phyloP scores from a whole-genome alignment of 92 coral and sea anemone species.

The Diadumene lineata region DNA sequence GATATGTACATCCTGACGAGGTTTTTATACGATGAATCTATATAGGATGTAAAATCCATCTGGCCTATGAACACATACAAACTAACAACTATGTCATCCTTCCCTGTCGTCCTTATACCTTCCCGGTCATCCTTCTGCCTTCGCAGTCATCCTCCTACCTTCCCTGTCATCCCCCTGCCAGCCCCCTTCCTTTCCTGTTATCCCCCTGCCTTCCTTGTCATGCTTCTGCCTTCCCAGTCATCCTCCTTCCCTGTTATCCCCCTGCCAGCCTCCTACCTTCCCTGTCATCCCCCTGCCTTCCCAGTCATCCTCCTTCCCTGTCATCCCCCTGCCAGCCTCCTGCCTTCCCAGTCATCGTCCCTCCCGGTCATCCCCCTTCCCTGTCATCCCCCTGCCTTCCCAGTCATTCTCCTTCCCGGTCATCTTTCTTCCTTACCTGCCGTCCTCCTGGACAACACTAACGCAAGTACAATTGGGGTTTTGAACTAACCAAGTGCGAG shows the following conservation, averaged over 20 bases:
- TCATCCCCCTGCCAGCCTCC: neutral
- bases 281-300: neutral
- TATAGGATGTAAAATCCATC: too few relatives aligned
- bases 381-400: neutral
- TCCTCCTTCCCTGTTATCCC: neutral
- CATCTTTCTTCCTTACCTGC: neutral
- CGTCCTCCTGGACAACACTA: too few relatives aligned
- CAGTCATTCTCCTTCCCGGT: neutral
- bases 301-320: neutral
- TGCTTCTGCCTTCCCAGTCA: neutral
- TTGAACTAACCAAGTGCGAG: too few relatives aligned
- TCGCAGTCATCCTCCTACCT: neutral
- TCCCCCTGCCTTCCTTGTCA: neutral
- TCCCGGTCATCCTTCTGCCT: neutral
- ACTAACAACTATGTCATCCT: too few relatives aligned
- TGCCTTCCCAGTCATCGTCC: neutral
- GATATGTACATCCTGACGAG: too few relatives aligned
- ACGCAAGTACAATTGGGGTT: too few relatives aligned
- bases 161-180: neutral
- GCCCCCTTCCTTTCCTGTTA: neutral
- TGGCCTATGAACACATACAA: too few relatives aligned
- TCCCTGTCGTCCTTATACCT: neutral
- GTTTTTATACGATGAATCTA: too few relatives aligned
- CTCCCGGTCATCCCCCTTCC: neutral
- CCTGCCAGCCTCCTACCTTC: neutral